Base-by-base conservation (phyloP, 2,113 vertebrate species). In the Amphiprion ocellaris region DNA sequence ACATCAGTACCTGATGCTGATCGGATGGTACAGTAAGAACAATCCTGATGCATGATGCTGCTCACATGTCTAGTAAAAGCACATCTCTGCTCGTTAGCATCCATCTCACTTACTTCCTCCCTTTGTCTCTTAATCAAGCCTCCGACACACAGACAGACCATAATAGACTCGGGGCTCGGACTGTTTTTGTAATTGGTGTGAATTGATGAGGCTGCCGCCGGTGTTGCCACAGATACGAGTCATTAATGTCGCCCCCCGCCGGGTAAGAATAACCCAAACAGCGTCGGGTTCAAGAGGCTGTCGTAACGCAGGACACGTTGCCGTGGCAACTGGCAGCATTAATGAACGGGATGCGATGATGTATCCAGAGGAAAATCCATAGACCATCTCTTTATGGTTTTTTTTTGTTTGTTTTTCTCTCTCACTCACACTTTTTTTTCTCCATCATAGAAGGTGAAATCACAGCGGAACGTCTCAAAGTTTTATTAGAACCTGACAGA, bases 271-370 rank as follows among this genome's bases (percentile, higher is more conserved):
- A 26, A 26, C 26, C 26, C 26, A 26, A 26, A 26, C 23, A 47
- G 33, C 39, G 54, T 61, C 64, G 46, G 19, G 30, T 64, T 75
- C 50, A 52, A 74, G 41, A 37, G 23, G 47, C 44, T 61, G 59
- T 10, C 58, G 62, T 67, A 59, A 67, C 24, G 72, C 55, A 71
- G 28, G 56, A 12, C 2, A 24, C 15, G 91, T 90, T 83, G 44
- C 87, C 86, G 87, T 85, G 81, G 86, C 21, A 89, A 91, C 88
- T 8, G 76, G 52, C 26, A 69, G 74, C 67, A 83, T 66, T 69
- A 83, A 67, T 79, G 72, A 83, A 73, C 72, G 77, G 71, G 30
- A 79, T 59, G 47, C 46, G 55, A 64, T 68, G 54, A 9, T n/a
- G 75, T 46, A 63, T 58, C 41, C 11, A 3, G 14, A 78, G 44